These are phyloP conservation scores for Origma solitaria DNA, from an alignment of 2,113 vertebrate genomes.

Conservation along the genomic window DNA sequence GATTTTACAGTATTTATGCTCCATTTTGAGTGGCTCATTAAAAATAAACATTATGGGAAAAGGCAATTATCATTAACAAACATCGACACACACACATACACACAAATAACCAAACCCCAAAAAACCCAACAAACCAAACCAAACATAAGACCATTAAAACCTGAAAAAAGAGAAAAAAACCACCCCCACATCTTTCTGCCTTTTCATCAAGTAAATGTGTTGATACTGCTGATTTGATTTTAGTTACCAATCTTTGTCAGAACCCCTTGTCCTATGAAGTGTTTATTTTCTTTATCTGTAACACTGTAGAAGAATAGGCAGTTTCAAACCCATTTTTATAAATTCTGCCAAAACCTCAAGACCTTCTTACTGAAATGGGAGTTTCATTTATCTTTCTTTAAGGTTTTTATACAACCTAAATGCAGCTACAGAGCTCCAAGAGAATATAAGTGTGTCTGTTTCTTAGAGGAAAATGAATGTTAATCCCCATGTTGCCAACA, in stretches of 20 bases:
- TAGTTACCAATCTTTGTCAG: background rate
- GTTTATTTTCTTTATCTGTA: background rate
- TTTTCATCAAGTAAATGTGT: background rate
- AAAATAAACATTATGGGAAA: conserved; percentile 46
- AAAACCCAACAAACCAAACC: conserved; percentile 3
- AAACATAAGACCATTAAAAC: conserved; percentile 44
- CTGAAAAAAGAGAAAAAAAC: background rate
- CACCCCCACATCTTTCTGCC: background rate
- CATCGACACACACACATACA: background rate
- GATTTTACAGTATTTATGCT: conserved; percentile 32
- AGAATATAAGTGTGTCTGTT: background rate
- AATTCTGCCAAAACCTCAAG: background rate
- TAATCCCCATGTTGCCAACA: background rate
- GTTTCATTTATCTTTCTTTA: background rate
- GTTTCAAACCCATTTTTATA: background rate
- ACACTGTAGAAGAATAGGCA: background rate
- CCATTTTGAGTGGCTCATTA: conserved; percentile 54
- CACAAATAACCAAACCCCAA: background rate
- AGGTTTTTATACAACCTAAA: background rate
- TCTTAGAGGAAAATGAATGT: background rate
- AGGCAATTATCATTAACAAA: conserved; percentile 59
- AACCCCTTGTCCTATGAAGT: background rate
- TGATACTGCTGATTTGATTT: background rate
- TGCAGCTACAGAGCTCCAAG: background rate
- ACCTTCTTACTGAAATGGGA: background rate